Evolutionary conservation across 2,888 invertebrate genomes (phyloP).

Genomic region (Xestia ashworthii): DNA sequence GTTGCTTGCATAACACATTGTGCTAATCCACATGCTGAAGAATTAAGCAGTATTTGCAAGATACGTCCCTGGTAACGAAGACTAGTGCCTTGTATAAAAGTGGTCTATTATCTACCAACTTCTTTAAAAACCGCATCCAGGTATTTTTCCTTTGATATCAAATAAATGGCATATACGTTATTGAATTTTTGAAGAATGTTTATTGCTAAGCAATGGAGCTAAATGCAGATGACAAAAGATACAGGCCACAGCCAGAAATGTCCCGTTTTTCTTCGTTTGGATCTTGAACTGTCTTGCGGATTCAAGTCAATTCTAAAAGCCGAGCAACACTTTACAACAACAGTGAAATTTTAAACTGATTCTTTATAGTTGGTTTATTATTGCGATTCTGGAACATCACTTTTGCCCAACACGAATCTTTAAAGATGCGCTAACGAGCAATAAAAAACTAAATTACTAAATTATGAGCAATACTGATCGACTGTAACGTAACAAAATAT

Average conservation of each 20-base stretch:
- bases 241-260: background rate
- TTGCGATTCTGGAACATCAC: background rate
- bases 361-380: background rate
- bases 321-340: background rate
- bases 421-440: background rate
- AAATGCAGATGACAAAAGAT: background rate
- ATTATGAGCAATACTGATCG: background rate
- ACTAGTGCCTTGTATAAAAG: background rate
- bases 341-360: background rate
- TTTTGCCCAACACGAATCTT: background rate
- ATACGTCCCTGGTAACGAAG: conserved; percentile 65
- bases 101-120: background rate
- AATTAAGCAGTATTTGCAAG: conserved; percentile 78
- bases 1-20: conserved; percentile 80
- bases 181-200: background rate
- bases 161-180: background rate
- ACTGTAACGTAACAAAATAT: background rate
- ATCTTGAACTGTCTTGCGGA: background rate
- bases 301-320: background rate
- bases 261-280: background rate
- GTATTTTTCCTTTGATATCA: background rate
- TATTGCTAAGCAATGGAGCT: background rate
- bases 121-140: background rate
- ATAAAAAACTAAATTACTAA: background rate
- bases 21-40: conserved; percentile 83